A percentile compares a stretch with the other conserved stretches of the same genome.
These are phyloP conservation scores for Conistra vaccinii DNA, from an alignment of 2,888 invertebrate species.

Conservation along the genomic window DNA sequence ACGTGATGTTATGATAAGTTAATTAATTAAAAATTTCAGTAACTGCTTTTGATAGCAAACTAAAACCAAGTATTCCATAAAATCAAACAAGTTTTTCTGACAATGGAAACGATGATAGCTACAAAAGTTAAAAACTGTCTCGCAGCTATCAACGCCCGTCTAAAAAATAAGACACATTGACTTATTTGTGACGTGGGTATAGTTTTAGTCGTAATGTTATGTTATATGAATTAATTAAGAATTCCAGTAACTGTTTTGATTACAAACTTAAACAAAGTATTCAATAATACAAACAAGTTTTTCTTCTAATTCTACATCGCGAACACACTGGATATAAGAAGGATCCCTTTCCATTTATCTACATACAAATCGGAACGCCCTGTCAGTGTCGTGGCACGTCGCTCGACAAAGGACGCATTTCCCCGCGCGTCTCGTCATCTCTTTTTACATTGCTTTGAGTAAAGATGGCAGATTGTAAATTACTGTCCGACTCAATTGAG, in stretches of 20 bases:
- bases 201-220: neutral
- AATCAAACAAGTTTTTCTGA: too few relatives aligned
- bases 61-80: too few relatives aligned
- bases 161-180: too few relatives aligned
- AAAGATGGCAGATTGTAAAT: conserved; percentile 72
- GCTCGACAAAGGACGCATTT: conserved; percentile 72
- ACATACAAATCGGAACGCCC: conserved; percentile 77
- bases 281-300: neutral
- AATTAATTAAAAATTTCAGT: too few relatives aligned
- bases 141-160: too few relatives aligned
- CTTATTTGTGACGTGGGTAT: too few relatives aligned
- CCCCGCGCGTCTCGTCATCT: conserved; percentile 60
- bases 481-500: conserved; percentile 59
- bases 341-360: conserved; percentile 75
- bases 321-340: conserved; percentile 3
- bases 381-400: conserved; percentile 69
- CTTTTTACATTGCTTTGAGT: conserved; percentile 73
- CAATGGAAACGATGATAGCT: too few relatives aligned
- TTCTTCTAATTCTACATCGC: conserved; percentile 1
- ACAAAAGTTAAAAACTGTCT: too few relatives aligned
- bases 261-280: neutral
- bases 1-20: too few relatives aligned
- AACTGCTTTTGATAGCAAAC: too few relatives aligned
- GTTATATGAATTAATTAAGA: neutral
- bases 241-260: neutral